Evolutionary conservation across 2,113 vertebrate species (phyloP), one percentile per base, ranked within the genome.

Genomic region (Grus americana): DNA sequence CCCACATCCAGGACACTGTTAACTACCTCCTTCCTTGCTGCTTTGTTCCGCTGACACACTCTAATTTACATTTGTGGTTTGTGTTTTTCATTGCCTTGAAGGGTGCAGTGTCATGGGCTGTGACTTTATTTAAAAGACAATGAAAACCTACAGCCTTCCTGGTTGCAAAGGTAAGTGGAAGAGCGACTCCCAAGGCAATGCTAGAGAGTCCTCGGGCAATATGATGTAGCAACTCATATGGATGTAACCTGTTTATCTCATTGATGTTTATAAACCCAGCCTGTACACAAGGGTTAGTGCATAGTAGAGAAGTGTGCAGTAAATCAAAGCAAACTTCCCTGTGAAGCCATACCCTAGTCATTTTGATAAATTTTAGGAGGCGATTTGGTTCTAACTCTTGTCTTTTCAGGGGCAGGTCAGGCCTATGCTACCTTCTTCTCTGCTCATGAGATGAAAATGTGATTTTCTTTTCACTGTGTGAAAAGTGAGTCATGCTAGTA

Each of bases 121-220:
- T 55, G 65, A 47, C 11, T 23, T 61, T 34, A 15, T 61, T 63
- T 52, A 52, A 63, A 38, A 81, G 22, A 12, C 10, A 70, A 18
- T 0, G 1, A 7, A 67, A 85, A 85, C 32, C 9, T 0, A 0
- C 38, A 78, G 32, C 10, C 12, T 83, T 88, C 12, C 24, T 20
- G 13, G 78, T 21, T 15, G 59, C 34, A 58, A 46, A 74, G 27
- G 19, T 17, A 63, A 63, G 32, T 11, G 40, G 54, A 86, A 57
- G n/a, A 58, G 11, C 19, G 36, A 59, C 9, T 80, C 29, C n/a
- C 17, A 67, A n/a, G 42, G 15, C 23, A 15, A 42, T 11, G 32
- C 26, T 61, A 26, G 11, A n/a, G 21, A 79, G 32, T 32, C 11
- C 55, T 76, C 1, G 1, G 5, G 15, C 47, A 84, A 14, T 6